Percentiles rank a stretch among this genome's conserved stretches.
These are phyloP conservation scores for Catocala sponsa DNA, from an alignment of 2,888 invertebrate species.

Conservation along the genomic window DNA sequence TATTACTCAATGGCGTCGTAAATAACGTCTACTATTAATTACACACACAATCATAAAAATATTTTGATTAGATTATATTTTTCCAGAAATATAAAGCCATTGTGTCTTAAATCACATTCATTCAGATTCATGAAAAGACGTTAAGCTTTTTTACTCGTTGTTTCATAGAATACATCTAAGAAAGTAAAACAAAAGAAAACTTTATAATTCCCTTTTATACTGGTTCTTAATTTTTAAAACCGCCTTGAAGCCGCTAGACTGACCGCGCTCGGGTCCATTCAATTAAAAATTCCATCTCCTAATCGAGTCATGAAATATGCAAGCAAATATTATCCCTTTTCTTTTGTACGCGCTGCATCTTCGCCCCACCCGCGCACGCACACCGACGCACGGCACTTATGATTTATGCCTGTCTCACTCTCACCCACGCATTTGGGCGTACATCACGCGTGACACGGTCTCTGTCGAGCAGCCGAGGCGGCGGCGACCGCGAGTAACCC, in stretches of 20 bases:
- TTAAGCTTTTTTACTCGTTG: slow-evolving; percentile 17
- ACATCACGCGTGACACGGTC: slow-evolving; percentile 68
- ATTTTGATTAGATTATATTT: too few species aligned
- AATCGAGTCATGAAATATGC: slow-evolving; percentile 88
- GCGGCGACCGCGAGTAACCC: slow-evolving; percentile 88
- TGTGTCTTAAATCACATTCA: slow-evolving; percentile 1
- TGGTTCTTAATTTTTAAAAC: slow-evolving; percentile 49
- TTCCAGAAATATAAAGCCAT: too few species aligned
- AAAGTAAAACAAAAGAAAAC: slow-evolving; percentile 43
- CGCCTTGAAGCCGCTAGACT: slow-evolving; percentile 60
- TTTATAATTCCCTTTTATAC: slow-evolving; percentile 36
- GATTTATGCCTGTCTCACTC: slow-evolving; percentile 76
- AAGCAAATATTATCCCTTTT: slow-evolving; percentile 88
- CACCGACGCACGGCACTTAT: slow-evolving; percentile 84
- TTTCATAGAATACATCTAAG: slow-evolving; percentile 22
- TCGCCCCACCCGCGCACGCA: slow-evolving; percentile 88
- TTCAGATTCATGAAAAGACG: slow-evolving; percentile 12
- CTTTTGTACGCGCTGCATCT: slow-evolving; percentile 87
- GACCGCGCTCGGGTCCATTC: slow-evolving; percentile 83
- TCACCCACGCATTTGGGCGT: slow-evolving; percentile 61
- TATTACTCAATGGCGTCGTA: slow-evolving; percentile 29
- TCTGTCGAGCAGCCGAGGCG: slow-evolving; percentile 81
- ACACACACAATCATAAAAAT: background rate
- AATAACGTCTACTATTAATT: background rate
- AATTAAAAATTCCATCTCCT: slow-evolving; percentile 88